Evolutionary conservation across 2,113 vertebrate genomes (phyloP).

Genomic region (Verasper variegatus): DNA sequence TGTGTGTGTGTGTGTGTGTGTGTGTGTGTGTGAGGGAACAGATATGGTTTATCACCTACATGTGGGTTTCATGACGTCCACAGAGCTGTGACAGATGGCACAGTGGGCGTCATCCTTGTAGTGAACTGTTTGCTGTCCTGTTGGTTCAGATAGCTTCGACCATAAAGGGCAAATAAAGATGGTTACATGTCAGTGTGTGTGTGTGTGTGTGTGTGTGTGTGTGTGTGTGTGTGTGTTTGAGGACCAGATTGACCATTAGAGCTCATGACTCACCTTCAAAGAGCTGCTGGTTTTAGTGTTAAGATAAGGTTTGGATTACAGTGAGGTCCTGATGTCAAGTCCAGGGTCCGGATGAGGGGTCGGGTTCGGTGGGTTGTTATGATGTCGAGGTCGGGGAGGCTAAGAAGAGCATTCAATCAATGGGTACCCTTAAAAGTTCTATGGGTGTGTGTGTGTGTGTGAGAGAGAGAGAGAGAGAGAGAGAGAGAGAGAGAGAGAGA

Average conservation of each 20-base stretch:
- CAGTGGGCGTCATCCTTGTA: neutral
- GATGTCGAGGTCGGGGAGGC: neutral
- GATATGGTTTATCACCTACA: constrained; percentile 26
- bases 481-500: neutral
- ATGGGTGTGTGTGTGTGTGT: constrained; percentile 1
- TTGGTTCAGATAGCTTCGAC: neutral
- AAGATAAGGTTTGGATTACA: neutral
- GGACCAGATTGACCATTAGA: too few species aligned
- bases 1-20: neutral
- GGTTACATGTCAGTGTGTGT: neutral
- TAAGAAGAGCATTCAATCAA: neutral
- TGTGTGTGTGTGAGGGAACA: neutral
- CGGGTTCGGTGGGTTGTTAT: too few species aligned
- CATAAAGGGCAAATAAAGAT: constrained; percentile 38
- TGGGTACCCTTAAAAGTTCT: neutral
- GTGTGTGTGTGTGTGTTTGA: too few species aligned
- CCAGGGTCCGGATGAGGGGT: neutral
- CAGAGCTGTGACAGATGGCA: constrained; percentile 34
- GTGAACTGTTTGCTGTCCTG: constrained; percentile 4
- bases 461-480: neutral
- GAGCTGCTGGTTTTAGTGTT: neutral
- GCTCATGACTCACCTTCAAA: too few species aligned
- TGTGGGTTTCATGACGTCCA: constrained; percentile 43
- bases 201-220: neutral
- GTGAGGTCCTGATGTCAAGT: neutral